These are phyloP conservation scores for Drosophila leontia DNA, from an alignment of 1,140 invertebrate species.

Conservation along the genomic window DNA sequence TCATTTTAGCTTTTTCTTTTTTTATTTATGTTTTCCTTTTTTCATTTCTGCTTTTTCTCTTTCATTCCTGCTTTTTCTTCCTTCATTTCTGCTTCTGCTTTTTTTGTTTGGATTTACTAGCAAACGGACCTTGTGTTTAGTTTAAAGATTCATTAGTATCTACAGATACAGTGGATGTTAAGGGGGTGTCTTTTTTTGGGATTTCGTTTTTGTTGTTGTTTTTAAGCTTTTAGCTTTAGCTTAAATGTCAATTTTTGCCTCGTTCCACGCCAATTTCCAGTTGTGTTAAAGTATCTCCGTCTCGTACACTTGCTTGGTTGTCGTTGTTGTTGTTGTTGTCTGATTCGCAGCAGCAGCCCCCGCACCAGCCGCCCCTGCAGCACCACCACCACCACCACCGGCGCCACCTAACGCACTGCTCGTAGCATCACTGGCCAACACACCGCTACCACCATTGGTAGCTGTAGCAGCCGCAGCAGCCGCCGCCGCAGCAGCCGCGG, in stretches of 20 bases:
- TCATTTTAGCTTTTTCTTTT: too few relatives aligned
- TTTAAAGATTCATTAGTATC: neutral
- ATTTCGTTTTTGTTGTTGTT: too few relatives aligned
- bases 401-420: slow-evolving; percentile 63
- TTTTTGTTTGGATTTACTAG: neutral
- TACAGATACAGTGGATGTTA: neutral
- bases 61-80: neutral
- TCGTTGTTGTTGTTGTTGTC: slow-evolving; percentile 82
- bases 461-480: slow-evolving; percentile 49
- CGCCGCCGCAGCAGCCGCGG: slow-evolving; percentile 86
- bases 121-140: slow-evolving; percentile 6
- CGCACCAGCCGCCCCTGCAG: slow-evolving; percentile 35
- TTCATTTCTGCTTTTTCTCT: neutral
- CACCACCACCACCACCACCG: slow-evolving; percentile 51
- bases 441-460: slow-evolving; percentile 61
- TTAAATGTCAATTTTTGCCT: slow-evolving; percentile 84
- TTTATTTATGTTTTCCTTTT: too few relatives aligned
- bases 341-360: slow-evolving; percentile 45
- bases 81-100: neutral
- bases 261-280: slow-evolving; percentile 79
- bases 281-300: slow-evolving; percentile 93
- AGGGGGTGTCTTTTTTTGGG: too few relatives aligned
- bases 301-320: slow-evolving; percentile 92
- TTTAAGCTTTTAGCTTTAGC: too few relatives aligned
- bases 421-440: slow-evolving; percentile 80